A percentile compares a stretch with the other conserved stretches of the same genome.
Evolutionary conservation across 2,888 invertebrate genomes (phyloP).

Genomic region (Sisyra terminalis): DNA sequence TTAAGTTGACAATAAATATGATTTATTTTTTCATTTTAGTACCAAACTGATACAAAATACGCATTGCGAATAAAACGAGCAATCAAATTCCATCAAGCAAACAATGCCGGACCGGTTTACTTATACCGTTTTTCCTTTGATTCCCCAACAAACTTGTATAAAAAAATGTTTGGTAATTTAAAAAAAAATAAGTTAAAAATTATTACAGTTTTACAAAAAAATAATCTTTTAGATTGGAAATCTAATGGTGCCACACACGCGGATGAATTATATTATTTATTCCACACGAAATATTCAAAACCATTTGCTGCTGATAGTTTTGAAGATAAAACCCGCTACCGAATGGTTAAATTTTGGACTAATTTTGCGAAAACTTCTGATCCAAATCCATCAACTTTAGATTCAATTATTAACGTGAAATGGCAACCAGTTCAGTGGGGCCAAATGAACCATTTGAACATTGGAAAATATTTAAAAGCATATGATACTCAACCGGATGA

Average conservation of each 20-base stretch:
- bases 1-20: neutral
- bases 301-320: constrained; percentile 12
- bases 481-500: neutral
- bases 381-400: constrained; percentile 14
- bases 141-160: constrained; percentile 18
- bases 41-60: constrained; percentile 4
- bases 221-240: neutral
- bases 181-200: neutral
- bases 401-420: constrained; percentile 9
- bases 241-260: constrained; percentile 19
- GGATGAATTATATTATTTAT: constrained; percentile 21
- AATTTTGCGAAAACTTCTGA: constrained; percentile 21
- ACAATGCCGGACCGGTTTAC: constrained; percentile 16
- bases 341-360: constrained; percentile 21
- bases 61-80: neutral
- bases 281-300: constrained; percentile 14
- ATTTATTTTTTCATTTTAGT: neutral
- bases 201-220: neutral
- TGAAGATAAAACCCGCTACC: constrained; percentile 18
- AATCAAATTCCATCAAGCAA: constrained; percentile 10
- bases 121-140: constrained; percentile 19
- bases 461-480: constrained; percentile 4
- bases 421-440: constrained; percentile 3
- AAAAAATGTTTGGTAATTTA: constrained; percentile 12
- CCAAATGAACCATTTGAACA: constrained; percentile 9